phyloP scores from a whole-genome alignment of 1,140 invertebrate genomes.

The Homalodisca vitripennis region DNA sequence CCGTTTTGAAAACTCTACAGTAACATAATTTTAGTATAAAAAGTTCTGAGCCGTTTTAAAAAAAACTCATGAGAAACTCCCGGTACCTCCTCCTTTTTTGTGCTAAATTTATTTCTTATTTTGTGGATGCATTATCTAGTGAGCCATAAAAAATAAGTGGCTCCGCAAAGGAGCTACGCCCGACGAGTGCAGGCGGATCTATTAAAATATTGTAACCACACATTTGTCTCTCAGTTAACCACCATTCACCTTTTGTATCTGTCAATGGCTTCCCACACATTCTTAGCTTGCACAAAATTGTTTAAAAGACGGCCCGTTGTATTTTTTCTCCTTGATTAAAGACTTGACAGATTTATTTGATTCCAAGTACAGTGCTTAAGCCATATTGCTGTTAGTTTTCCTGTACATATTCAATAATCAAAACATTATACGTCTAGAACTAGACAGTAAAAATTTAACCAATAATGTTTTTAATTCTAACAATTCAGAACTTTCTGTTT shows the following conservation, averaged over 20 bases:
- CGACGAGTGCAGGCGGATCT: not conserved
- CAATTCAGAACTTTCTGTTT: not conserved
- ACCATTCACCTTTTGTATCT: not conserved
- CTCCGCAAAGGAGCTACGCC: not conserved
- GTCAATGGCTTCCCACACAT: not conserved
- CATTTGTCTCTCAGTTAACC: too few species aligned
- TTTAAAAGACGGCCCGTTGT: not conserved
- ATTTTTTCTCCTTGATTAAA: not conserved
- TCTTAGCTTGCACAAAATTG: not conserved
- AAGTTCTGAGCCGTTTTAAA: not conserved
- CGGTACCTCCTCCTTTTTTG: not conserved
- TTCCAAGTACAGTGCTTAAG: not conserved
- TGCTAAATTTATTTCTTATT: not conserved
- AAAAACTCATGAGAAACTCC: not conserved
- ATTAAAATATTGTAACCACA: not conserved
- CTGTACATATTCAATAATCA: not conserved
- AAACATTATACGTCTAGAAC: not conserved
- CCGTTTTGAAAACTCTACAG: too few species aligned
- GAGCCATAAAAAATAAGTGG: not conserved
- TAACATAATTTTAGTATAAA: not conserved
- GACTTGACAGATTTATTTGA: not conserved
- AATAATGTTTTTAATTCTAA: not conserved
- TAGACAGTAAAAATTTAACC: not conserved
- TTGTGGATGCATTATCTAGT: not conserved
- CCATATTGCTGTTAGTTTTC: not conserved